Evolutionary conservation across 2,113 vertebrate genomes (phyloP).

Genomic region (Crocuta crocuta): DNA sequence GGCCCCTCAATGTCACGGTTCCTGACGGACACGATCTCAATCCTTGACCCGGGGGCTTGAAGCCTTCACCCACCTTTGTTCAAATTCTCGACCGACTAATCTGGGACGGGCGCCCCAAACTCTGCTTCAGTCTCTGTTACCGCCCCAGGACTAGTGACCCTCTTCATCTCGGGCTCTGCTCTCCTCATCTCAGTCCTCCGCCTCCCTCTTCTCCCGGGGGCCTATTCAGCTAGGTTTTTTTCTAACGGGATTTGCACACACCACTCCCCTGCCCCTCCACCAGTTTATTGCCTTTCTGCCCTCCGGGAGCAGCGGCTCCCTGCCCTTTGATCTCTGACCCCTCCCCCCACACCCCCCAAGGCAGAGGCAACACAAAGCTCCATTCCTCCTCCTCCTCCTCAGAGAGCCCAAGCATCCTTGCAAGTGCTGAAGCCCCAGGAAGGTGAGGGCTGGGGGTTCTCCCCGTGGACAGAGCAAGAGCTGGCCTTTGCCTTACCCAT

Average conservation of each 20-base stretch:
- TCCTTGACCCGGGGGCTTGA: conserved; percentile 28
- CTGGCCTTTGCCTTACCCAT: conserved; percentile 26
- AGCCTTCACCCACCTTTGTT: conserved; percentile 75
- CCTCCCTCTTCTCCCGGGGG: neutral
- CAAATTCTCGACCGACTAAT: neutral
- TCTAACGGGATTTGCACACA: conserved; percentile 63
- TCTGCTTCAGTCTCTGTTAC: neutral
- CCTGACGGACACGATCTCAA: neutral
- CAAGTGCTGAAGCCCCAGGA: conserved; percentile 12
- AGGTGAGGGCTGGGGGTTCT: conserved; percentile 32
- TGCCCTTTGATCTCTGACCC: conserved; percentile 80
- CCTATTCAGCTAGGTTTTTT: neutral
- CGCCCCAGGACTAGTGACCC: conserved; percentile 14
- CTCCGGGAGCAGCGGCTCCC: neutral
- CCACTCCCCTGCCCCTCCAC: too few relatives aligned
- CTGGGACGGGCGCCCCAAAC: conserved; percentile 35
- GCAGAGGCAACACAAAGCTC: conserved; percentile 57
- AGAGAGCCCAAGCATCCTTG: conserved; percentile 17
- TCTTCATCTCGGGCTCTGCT: neutral
- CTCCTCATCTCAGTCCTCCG: neutral
- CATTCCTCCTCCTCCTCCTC: neutral
- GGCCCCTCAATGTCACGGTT: conserved; percentile 29
- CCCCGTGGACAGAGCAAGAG: neutral
- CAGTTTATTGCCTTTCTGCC: conserved; percentile 37
- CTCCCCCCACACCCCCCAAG: neutral